Evolutionary conservation across 1,140 invertebrate species (phyloP).

Genomic region (Drosophila burlai): DNA sequence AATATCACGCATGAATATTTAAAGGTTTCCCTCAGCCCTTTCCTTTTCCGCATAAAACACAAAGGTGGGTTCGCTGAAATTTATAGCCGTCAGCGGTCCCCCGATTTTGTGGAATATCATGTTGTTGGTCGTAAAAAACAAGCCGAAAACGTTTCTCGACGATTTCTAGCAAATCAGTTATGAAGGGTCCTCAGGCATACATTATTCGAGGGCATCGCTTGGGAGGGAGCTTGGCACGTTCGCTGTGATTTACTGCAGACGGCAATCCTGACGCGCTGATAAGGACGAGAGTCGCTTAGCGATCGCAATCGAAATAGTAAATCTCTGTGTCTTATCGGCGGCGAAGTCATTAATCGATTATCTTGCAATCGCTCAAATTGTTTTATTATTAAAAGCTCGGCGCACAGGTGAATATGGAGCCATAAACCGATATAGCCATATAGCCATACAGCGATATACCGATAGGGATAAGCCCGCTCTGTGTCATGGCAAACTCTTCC

Average conservation of each 20-base stretch:
- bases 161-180: conserved; percentile 50
- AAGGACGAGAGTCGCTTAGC: conserved; percentile 23
- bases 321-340: conserved; percentile 51
- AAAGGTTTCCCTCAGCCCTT: conserved; percentile 47
- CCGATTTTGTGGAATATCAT: conserved; percentile 34
- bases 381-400: conserved; percentile 36
- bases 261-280: conserved; percentile 23
- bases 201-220: conserved; percentile 7
- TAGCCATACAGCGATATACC: neutral
- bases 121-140: conserved; percentile 10
- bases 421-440: neutral
- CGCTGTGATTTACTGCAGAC: conserved; percentile 46
- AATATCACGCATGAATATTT: conserved; percentile 81
- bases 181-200: conserved; percentile 36
- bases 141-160: conserved; percentile 15
- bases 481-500: conserved; percentile 43
- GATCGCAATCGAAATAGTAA: conserved; percentile 35
- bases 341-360: conserved; percentile 61
- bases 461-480: conserved; percentile 33
- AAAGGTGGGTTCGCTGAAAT: conserved; percentile 58
- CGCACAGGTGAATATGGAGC: conserved; percentile 16
- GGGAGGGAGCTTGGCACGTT: conserved; percentile 34
- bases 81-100: conserved; percentile 44
- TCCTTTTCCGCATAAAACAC: conserved; percentile 46
- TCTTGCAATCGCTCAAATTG: conserved; percentile 61